These are phyloP conservation scores for Agriopis leucophaearia DNA, from an alignment of 2,888 invertebrate species.

Conservation along the genomic window DNA sequence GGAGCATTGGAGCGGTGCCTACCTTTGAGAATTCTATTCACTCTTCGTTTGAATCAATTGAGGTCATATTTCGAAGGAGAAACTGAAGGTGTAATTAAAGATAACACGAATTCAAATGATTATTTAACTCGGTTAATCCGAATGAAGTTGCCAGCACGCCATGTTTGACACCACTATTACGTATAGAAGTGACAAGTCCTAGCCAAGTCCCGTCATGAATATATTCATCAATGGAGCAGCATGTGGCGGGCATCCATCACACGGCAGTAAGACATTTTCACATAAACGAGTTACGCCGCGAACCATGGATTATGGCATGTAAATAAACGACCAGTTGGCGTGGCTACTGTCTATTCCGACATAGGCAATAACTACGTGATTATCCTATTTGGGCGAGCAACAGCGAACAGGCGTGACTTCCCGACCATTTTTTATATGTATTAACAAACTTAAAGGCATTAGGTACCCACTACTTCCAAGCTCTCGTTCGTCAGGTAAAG, in stretches of 20 bases:
- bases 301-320: constrained; percentile 68
- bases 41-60: no score
- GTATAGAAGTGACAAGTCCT: constrained; percentile 36
- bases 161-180: constrained; percentile 33
- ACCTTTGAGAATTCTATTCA: no score
- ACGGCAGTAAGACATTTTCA: constrained; percentile 59
- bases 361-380: constrained; percentile 79
- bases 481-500: constrained; percentile 31
- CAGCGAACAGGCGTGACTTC: constrained; percentile 76
- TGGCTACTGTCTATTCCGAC: constrained; percentile 81
- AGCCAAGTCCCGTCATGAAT: constrained; percentile 40
- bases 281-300: constrained; percentile 69
- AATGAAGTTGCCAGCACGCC: constrained; percentile 2
- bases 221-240: constrained; percentile 47
- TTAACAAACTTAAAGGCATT: constrained; percentile 65
- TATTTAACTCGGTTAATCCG: not conserved
- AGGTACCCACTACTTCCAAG: constrained; percentile 27
- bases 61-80: no score
- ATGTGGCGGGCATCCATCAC: constrained; percentile 59
- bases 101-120: not conserved
- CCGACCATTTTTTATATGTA: constrained; percentile 67
- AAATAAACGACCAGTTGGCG: constrained; percentile 83
- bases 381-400: constrained; percentile 78
- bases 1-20: no score
- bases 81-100: no score